Conservation (phyloP, 2,113 vertebrate genomes). For the Otolemur garnettii region DNA sequence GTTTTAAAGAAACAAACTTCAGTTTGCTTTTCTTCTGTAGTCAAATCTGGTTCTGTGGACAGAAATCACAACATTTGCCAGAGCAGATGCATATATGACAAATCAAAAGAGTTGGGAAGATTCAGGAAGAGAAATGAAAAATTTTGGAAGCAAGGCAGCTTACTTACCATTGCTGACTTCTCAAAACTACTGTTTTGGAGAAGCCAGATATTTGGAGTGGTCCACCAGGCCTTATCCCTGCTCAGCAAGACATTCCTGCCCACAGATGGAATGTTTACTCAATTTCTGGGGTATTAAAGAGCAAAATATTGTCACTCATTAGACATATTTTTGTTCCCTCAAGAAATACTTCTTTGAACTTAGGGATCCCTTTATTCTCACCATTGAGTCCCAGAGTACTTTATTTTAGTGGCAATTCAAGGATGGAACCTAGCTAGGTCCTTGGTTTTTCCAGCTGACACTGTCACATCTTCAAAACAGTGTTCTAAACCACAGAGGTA, state of each 20-base stretch:
- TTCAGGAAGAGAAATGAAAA: not conserved
- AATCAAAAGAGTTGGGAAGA: not conserved
- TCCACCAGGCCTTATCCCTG: not conserved
- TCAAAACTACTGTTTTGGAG: not conserved
- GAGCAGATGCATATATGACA: not conserved
- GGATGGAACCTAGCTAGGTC: not conserved
- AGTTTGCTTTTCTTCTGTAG: conserved; percentile 25
- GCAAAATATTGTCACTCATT: not conserved
- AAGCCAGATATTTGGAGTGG: not conserved
- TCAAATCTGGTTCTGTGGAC: not conserved
- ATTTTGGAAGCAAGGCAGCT: not conserved
- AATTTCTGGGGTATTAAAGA: not conserved
- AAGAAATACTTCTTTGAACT: not conserved
- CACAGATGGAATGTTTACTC: not conserved
- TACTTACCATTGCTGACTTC: not conserved
- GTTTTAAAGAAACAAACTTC: not conserved
- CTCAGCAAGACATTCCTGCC: not conserved
- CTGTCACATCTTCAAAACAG: conserved; percentile 43
- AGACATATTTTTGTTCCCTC: not conserved
- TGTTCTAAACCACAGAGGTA: not conserved
- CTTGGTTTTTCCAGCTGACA: conserved; percentile 35
- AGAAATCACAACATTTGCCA: conserved; percentile 39
- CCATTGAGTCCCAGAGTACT: not conserved
- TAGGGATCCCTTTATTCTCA: conserved; percentile 17
- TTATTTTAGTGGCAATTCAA: not conserved